Percentiles rank a stretch among this genome's conserved stretches.
phyloP scores from a whole-genome alignment of 2,797 vertebrate species.

The Xenentodon cancila region DNA sequence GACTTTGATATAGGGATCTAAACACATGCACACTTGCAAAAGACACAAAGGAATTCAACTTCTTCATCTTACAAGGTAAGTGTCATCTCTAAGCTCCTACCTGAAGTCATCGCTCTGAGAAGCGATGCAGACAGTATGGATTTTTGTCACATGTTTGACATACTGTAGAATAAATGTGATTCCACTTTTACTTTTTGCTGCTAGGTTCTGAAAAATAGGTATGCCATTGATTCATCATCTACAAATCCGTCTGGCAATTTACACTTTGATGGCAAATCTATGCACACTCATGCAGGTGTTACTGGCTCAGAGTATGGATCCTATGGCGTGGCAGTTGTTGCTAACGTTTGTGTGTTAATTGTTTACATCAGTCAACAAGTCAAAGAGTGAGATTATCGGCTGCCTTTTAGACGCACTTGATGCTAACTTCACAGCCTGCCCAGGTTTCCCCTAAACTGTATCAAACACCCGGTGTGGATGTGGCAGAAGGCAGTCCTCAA shows the following conservation, averaged over 20 bases:
- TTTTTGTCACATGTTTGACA: constrained; percentile 17
- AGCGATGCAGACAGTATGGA: constrained; percentile 23
- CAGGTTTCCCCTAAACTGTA: constrained; percentile 33
- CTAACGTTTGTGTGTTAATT: neutral
- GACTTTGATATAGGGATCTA: neutral
- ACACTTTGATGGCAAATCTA: neutral
- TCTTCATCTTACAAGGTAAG: constrained; percentile 71
- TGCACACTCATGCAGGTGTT: neutral
- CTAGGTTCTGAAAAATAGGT: neutral
- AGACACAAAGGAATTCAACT: constrained; percentile 24
- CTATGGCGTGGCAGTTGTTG: neutral
- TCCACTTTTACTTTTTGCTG: neutral
- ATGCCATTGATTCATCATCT: neutral
- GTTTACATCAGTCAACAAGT: neutral
- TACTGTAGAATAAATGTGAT: neutral
- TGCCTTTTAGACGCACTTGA: neutral
- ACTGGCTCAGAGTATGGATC: neutral
- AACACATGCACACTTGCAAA: constrained; percentile 8
- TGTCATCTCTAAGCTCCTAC: constrained; percentile 37
- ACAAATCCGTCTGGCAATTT: neutral
- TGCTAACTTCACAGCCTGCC: neutral
- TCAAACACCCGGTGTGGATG: constrained; percentile 24
- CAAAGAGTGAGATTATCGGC: neutral
- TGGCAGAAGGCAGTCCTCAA: constrained; percentile 75
- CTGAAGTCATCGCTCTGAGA: constrained; percentile 18